These are phyloP conservation scores for Calcarius lapponicus DNA, from an alignment of 2,797 vertebrate genomes.

Conservation along the genomic window DNA sequence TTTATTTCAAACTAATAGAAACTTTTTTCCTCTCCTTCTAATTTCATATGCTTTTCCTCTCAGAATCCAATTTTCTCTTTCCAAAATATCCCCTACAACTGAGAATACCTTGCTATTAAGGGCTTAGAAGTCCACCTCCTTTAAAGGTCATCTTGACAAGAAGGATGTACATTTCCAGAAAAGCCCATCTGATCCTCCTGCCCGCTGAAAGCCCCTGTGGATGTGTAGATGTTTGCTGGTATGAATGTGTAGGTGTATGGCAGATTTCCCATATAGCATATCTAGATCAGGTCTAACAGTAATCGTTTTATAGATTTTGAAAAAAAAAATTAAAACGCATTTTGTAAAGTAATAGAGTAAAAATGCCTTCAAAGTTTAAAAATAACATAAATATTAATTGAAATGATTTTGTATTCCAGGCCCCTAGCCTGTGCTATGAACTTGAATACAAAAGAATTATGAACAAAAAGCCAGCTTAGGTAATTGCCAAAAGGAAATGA, in stretches of 20 bases:
- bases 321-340: neutral
- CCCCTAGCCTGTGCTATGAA: neutral
- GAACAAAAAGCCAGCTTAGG: neutral
- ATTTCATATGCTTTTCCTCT: neutral
- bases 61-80: neutral
- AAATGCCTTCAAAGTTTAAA: neutral
- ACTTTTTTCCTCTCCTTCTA: neutral
- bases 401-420: neutral
- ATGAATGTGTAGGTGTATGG: neutral
- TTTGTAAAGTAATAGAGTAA: neutral
- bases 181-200: neutral
- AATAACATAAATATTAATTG: neutral
- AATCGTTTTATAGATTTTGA: neutral
- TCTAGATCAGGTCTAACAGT: neutral
- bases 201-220: neutral
- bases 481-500: neutral
- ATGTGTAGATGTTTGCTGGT: neutral
- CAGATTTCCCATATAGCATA: neutral
- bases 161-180: neutral
- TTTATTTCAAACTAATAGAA: neutral
- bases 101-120: neutral
- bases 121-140: neutral
- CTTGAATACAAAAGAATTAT: neutral
- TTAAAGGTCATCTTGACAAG: neutral
- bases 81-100: neutral